Percentiles rank a stretch among this genome's conserved stretches.
Evolutionary conservation across 2,888 invertebrate species (phyloP).

Genomic region (Lasius platythorax): DNA sequence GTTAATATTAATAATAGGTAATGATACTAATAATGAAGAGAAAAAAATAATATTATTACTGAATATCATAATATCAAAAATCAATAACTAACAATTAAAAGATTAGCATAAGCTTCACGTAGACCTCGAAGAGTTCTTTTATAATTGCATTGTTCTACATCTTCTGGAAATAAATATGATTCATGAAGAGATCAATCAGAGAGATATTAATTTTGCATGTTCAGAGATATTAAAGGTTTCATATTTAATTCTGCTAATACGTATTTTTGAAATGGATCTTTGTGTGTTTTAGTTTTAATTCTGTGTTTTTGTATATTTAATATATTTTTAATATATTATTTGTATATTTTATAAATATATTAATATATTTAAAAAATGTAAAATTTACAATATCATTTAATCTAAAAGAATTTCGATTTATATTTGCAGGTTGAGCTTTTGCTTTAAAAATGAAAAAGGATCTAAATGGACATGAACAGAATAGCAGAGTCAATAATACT

Average conservation of each 20-base stretch:
- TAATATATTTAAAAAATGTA: not conserved
- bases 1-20: slow-evolving; percentile 6
- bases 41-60: slow-evolving; percentile 12
- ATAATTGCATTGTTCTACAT: slow-evolving; percentile 45
- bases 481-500: not conserved
- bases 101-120: slow-evolving; percentile 83
- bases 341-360: not conserved
- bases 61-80: not conserved
- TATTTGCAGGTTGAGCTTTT: not conserved
- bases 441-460: not conserved
- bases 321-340: not conserved
- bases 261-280: not conserved
- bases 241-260: not conserved
- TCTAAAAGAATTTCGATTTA: not conserved
- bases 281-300: not conserved
- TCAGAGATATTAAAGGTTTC: not conserved
- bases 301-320: not conserved
- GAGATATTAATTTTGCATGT: not conserved
- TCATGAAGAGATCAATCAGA: not conserved
- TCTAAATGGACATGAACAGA: not conserved
- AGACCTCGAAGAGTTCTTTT: slow-evolving; percentile 82
- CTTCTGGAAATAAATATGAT: not conserved
- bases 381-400: not conserved
- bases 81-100: slow-evolving; percentile 78
- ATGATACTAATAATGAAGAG: not conserved